Evolutionary conservation across 2,888 invertebrate species (phyloP), one percentile per base, ranked within the genome.

Genomic region (Lamproptera curius): DNA sequence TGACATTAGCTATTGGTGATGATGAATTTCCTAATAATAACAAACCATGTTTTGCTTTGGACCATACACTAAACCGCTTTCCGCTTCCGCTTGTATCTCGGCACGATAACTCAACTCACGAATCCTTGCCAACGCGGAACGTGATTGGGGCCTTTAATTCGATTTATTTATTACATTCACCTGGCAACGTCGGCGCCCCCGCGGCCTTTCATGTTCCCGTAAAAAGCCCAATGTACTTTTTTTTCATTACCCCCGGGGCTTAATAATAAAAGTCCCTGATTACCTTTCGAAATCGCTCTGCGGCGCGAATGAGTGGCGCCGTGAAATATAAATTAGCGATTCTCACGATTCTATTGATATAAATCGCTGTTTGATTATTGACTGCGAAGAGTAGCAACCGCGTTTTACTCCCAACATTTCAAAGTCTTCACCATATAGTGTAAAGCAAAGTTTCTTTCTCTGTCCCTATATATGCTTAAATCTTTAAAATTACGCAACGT

Each of bases 131-230:
- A 46, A 51, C 54, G 54, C 46, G 46, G 57, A 56, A 61, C 64
- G 65, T 69, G 69, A 68, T 66, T 66, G 67, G 62, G 23, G 57
- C 58, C 59, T 65, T 61, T 68, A 70, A 70, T 65, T 63, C 63
- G 60, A 65, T 71, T 64, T 65, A 62, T 61, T 59, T 59, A 53
- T 57, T 58, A 58, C 58, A 48, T 51, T 51, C 52, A 55, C 52
- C 56, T 53, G 51, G 52, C 50, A 53, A 53, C 53, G 49, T 38
- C 48, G 55, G 56, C 54, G 57, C 53, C 51, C 48, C 54, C 55
- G 50, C 47, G 37, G 52, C 51, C 57, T 61, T 63, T 61, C 61
- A 63, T 61, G 52, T 51, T 13, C 11, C 31, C 16, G 14, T 43
- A 33, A 46, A 38, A 39, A 44, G 13, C 31, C 16, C 15, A 16